Percentiles rank a stretch among this genome's conserved stretches.
Evolutionary conservation across 2,113 vertebrate genomes (phyloP).

Genomic region (Bubo scandiacus): DNA sequence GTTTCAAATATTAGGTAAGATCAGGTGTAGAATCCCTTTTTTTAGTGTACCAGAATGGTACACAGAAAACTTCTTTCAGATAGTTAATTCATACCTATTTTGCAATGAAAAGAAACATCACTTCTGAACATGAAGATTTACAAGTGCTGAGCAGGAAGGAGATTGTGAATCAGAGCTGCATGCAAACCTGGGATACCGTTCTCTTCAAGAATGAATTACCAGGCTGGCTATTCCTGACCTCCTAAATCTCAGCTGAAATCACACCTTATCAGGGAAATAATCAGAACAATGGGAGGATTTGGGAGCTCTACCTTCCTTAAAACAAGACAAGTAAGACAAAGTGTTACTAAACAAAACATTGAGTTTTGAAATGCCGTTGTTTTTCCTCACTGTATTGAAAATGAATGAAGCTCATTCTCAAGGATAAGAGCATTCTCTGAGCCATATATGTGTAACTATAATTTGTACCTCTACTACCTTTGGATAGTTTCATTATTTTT

Average conservation of each 20-base stretch:
- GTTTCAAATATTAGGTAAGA: neutral
- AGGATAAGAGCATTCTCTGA: neutral
- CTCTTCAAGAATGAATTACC: neutral
- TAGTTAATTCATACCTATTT: neutral
- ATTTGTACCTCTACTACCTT: neutral
- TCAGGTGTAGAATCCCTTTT: neutral
- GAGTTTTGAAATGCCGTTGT: neutral
- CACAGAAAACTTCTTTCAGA: neutral
- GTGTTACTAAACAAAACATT: conserved; percentile 4
- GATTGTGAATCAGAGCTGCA: neutral
- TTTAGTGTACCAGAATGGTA: neutral
- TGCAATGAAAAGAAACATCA: neutral
- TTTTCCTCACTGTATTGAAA: neutral
- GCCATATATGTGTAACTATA: neutral
- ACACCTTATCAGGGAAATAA: neutral
- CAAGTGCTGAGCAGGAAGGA: neutral
- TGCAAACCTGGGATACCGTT: neutral
- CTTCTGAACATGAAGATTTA: neutral
- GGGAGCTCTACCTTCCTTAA: neutral
- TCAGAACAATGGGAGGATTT: neutral
- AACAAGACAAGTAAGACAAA: conserved; percentile 15
- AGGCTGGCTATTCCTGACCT: neutral
- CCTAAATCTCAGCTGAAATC: conserved; percentile 8
- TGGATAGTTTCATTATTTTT: conserved; percentile 14
- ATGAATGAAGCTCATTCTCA: conserved; percentile 4